These are phyloP conservation scores for Albula goreensis DNA, from an alignment of 2,113 vertebrate species.

Conservation along the genomic window DNA sequence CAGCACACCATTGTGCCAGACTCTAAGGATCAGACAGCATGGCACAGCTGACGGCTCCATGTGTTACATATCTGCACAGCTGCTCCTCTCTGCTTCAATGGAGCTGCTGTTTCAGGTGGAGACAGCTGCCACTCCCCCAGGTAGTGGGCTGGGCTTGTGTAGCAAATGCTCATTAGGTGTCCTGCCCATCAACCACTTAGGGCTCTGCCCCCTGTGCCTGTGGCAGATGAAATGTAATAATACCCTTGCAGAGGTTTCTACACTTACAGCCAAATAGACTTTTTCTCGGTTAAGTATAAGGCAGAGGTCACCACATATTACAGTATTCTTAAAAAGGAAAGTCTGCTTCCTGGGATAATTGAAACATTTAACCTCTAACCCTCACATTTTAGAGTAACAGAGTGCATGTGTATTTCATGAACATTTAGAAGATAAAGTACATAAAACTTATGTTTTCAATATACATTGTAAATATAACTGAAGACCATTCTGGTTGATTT, in stretches of 20 bases:
- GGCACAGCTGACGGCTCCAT: conserved; percentile 79
- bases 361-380: too few species aligned
- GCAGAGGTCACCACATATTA: not conserved
- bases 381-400: too few species aligned
- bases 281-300: not conserved
- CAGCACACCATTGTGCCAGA: conserved; percentile 66
- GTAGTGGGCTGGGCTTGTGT: conserved; percentile 41
- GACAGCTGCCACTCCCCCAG: conserved; percentile 76
- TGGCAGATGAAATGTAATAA: not conserved
- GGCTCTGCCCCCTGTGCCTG: too few species aligned
- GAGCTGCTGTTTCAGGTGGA: conserved; percentile 75
- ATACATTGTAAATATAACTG: too few species aligned
- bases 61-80: conserved; percentile 74
- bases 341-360: not conserved
- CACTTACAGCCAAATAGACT: not conserved
- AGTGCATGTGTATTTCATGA: too few species aligned
- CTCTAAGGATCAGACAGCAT: conserved; percentile 50
- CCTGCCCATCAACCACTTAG: not conserved
- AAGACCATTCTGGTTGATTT: too few species aligned
- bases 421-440: too few species aligned
- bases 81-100: conserved; percentile 65
- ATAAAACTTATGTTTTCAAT: too few species aligned
- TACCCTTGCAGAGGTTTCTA: not conserved
- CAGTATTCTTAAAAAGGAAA: not conserved
- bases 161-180: not conserved